Base-by-base conservation (phyloP, 2,888 invertebrate species). In the Spisula subtruncata region DNA sequence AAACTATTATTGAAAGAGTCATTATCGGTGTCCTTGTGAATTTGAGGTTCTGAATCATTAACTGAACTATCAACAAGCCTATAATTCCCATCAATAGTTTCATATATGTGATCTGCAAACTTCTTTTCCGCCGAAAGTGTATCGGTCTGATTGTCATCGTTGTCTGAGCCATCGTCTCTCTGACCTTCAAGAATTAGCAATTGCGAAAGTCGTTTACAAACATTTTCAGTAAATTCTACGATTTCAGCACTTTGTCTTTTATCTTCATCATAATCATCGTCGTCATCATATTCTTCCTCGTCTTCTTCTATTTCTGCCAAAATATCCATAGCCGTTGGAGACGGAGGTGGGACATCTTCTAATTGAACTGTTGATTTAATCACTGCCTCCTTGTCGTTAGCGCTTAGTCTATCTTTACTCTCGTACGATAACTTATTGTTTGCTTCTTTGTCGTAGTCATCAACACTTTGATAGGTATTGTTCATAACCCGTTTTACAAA, bases 171-270 rank as follows among this genome's bases (percentile, higher is more conserved):
- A 20, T 83, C 85, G 12, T 88, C 54, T 46, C 81, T 35, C 66
- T 82, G 92, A 56, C 90, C 91, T 89, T 95, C 94, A 16, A 95
- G 87, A 10, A 95, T 89, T 41, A 92, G 93, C 16, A 75, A 75
- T 32, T 75, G 75, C 29, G 95, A 95, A 71, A 95, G 81, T 54
- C 95, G 84, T 81, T 94, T 94, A 83, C 94, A 94, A 51, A 95
- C 94, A 46, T 87, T 93, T 80, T 95, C 95, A 20, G 94, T 93
- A 84, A 95, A 95, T 80, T 92, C 87, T 80, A 90, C 83, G 16
- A 92, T 86, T 88, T 93, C 91, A 86, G 90, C 90, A 85, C 83
- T 91, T 41, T 88, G 54, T 86, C 87, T 90, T 29, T 91, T 89
- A n/a, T 93, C 89, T 83, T 93, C 93, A 20, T 88, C 85, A 41